Conservation (phyloP, 2,888 invertebrate genomes). For the Blomia tropicalis region DNA sequence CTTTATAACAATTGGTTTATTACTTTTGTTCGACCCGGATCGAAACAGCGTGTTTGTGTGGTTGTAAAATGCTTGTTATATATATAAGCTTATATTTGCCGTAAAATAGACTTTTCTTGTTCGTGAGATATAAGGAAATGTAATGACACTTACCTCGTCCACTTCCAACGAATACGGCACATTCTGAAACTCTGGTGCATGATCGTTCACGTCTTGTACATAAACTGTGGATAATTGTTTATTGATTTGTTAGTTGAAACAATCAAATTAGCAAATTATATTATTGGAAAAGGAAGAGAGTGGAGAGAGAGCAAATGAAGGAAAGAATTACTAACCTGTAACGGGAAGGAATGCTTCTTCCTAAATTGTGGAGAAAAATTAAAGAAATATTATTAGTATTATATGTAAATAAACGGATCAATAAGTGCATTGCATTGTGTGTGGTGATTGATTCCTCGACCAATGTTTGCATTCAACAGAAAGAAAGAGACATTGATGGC, state of each 20-base stretch:
- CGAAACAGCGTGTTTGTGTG: no score
- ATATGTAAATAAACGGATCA: neutral
- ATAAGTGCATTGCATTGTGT: neutral
- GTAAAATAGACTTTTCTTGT: no score
- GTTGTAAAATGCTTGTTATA: no score
- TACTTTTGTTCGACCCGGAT: no score
- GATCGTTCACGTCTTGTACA: conserved; percentile 57
- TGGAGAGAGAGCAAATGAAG: neutral
- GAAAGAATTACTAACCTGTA: conserved; percentile 45
- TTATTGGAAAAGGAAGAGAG: neutral
- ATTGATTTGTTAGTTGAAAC: neutral
- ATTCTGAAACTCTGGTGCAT: conserved; percentile 51
- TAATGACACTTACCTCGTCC: conserved; percentile 32
- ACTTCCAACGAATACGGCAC: conserved; percentile 62
- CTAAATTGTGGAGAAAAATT: conserved; percentile 38
- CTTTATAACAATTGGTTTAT: no score
- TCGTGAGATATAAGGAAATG: no score
- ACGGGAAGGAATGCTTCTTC: conserved; percentile 58
- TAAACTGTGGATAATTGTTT: conserved; percentile 38
- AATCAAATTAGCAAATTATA: neutral
- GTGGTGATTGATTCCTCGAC: conserved; percentile 11
- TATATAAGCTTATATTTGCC: no score
- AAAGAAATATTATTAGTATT: neutral
- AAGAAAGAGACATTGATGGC: conserved; percentile 3
- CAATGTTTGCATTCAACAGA: neutral